Base-by-base conservation (phyloP, 1,140 invertebrate genomes). In the Solenopsis fugax region DNA sequence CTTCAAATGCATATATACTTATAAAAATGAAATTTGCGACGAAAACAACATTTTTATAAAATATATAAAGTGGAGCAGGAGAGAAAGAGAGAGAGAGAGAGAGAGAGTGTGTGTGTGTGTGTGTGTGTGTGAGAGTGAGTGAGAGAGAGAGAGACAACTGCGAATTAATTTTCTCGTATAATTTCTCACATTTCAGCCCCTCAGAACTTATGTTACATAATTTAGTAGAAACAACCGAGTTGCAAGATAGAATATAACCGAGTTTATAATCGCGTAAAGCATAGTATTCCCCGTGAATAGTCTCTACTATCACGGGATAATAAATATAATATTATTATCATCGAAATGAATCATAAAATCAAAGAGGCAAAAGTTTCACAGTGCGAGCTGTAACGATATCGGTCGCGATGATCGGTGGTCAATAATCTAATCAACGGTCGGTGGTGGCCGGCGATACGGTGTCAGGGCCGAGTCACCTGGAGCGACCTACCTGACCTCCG, bases 401-500 rank as follows among this genome's bases (percentile, higher is more conserved):
- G 24, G 18, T 75, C 34, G 54, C 41, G 56, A 73, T 73, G 80
- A 84, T 84, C 54, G 80, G 41, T 54, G 41, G 16, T 67, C 16
- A 88, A 90, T 87, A 89, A 90, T 90, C 77, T 84, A 89, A 90
- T 90, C 89, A 78, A 90, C 88, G 37, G 65, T 37, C 52, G 37
- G 24, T 71, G 50, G 85, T 89, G 87, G 64, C 76, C 87, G 67
- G 48, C 64, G 88, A 82, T 90, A 90, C 76, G 85, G 89, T 89
- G 89, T 90, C 89, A 90, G 89, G 89, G 86, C 86, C 89, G 89
- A 82, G 82, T 85, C 87, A 91, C 87, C 86, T 86, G 84, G 65
- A 91, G 87, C 86, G 88, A 89, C 90, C 82, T 86, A 88, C 87
- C 90, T 88, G 90, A 88, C 85, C 88, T 84, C 84, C 86, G 72